Percentiles rank a stretch among this genome's conserved stretches.
Conservation (phyloP, 2,113 vertebrate species). For the Oryzias javanicus region DNA sequence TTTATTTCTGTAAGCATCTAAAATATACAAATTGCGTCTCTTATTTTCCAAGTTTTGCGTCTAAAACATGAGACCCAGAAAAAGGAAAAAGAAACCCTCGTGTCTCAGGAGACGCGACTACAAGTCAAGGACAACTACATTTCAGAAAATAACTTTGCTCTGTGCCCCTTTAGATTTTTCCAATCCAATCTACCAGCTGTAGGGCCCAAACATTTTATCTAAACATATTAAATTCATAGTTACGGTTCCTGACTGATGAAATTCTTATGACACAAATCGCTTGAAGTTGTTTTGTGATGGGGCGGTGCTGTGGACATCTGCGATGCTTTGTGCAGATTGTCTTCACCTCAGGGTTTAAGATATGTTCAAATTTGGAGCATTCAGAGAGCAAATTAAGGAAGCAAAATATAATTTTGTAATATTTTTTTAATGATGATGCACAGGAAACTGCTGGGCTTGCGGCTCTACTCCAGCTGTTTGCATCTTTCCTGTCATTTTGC, state of each 20-base stretch:
- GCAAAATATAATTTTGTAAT: background rate
- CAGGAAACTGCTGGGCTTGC: too few species aligned
- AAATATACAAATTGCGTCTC: slow-evolving; percentile 13
- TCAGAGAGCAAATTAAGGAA: slow-evolving; percentile 12
- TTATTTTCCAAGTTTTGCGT: slow-evolving; percentile 14
- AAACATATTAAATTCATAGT: slow-evolving; percentile 45
- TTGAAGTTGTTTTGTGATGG: slow-evolving; percentile 36
- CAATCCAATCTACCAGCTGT: slow-evolving; percentile 18
- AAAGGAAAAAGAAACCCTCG: background rate
- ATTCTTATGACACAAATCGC: slow-evolving; percentile 46
- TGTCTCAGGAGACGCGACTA: slow-evolving; percentile 40
- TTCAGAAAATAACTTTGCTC: slow-evolving; percentile 47
- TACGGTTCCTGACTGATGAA: slow-evolving; percentile 29
- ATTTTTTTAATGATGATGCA: too few species aligned
- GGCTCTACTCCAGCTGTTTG: background rate
- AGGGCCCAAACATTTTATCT: slow-evolving; percentile 46
- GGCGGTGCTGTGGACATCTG: slow-evolving; percentile 24
- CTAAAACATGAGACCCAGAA: background rate
- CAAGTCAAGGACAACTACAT: slow-evolving; percentile 46
- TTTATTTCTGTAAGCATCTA: slow-evolving; percentile 2
- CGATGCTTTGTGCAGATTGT: slow-evolving; percentile 22
- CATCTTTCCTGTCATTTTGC: slow-evolving; percentile 4
- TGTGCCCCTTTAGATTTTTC: slow-evolving; percentile 33
- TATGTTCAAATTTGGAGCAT: slow-evolving; percentile 10
- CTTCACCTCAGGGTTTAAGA: slow-evolving; percentile 19